Evolutionary conservation across 2,797 vertebrate species (phyloP).

Genomic region (Pipistrellus kuhlii): DNA sequence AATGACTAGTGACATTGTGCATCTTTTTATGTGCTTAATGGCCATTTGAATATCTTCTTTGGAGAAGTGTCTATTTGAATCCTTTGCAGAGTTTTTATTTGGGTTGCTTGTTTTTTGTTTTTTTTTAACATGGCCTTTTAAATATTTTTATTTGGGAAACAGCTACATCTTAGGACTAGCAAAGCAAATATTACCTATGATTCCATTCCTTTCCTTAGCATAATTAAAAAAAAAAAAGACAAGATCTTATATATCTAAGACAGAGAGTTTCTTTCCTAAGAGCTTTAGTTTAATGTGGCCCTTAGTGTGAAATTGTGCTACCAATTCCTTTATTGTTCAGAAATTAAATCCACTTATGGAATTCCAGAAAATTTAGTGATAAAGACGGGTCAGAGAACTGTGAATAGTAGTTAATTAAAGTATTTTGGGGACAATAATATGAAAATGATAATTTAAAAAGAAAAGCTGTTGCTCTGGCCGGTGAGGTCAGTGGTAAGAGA

Average conservation of each 20-base stretch:
- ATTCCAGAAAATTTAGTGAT: constrained; percentile 11
- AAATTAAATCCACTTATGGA: background rate
- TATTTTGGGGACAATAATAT: background rate
- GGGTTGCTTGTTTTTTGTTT: background rate
- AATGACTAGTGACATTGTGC: background rate
- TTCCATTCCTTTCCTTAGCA: background rate
- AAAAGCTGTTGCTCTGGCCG: background rate
- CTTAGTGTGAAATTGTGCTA: background rate
- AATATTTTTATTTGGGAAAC: constrained; percentile 13
- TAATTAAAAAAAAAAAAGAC: background rate
- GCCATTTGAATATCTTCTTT: constrained; percentile 26
- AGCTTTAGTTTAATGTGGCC: background rate
- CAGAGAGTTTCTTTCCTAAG: constrained; percentile 3
- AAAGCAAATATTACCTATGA: background rate
- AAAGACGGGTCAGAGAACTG: background rate
- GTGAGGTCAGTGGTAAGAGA: background rate
- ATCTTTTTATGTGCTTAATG: background rate
- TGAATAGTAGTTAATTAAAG: background rate
- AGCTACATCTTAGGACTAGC: background rate
- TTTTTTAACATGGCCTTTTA: constrained; percentile 8
- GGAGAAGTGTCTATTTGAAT: constrained; percentile 6
- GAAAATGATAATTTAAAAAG: background rate
- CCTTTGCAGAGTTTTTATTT: background rate
- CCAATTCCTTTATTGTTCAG: background rate
- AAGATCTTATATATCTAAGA: background rate